Conservation (phyloP, 2,797 vertebrate species). For the Poeciliopsis paucimaculata region DNA sequence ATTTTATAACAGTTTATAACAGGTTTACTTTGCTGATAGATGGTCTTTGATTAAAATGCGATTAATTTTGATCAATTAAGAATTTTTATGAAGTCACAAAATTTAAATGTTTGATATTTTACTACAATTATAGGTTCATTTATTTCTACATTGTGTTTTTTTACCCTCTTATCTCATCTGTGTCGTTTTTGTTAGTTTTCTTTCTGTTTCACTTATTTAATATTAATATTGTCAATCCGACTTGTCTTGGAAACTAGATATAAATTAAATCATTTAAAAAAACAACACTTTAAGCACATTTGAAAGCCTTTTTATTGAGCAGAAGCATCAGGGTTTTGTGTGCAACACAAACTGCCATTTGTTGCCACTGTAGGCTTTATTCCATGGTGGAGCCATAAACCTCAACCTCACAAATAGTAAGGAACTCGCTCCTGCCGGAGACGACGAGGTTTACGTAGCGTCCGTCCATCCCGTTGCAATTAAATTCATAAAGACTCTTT, state of each 20-base stretch:
- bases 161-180: no score
- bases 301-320: neutral
- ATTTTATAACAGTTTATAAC: no score
- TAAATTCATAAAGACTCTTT: conserved; percentile 15
- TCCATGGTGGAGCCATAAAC: conserved; percentile 57
- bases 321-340: neutral
- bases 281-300: neutral
- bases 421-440: neutral
- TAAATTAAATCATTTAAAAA: neutral
- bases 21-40: no score
- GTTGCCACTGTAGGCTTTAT: neutral
- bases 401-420: conserved; percentile 62
- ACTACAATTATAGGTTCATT: no score
- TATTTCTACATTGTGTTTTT: no score
- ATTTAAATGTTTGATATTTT: no score
- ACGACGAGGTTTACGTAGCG: conserved; percentile 58
- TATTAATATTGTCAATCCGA: neutral
- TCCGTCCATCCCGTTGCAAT: conserved; percentile 58
- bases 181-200: no score
- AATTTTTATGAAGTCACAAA: no score
- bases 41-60: no score
- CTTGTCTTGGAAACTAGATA: neutral
- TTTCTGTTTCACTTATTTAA: no score
- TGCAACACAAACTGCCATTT: neutral
- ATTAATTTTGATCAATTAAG: no score